Conservation (phyloP, 2,888 invertebrate species). For the Thera britannica region DNA sequence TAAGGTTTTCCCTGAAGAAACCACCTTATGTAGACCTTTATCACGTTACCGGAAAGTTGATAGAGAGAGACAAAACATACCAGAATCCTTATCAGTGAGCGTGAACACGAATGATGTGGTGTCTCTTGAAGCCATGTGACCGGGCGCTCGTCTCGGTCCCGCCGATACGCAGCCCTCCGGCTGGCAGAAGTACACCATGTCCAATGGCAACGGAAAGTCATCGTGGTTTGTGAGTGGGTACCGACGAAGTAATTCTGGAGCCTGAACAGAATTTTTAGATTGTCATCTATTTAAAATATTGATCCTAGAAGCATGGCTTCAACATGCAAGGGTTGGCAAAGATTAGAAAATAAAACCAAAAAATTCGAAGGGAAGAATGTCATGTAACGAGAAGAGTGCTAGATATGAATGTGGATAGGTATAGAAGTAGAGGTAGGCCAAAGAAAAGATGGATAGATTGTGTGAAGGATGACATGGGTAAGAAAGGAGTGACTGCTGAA, state of each 20-base stretch:
- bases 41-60: too few species aligned
- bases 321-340: too few species aligned
- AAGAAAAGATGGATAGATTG: too few species aligned
- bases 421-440: too few species aligned
- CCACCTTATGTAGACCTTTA: background rate
- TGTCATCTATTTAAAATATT: background rate
- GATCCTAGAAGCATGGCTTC: background rate
- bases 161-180: conserved; percentile 98
- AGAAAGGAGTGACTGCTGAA: too few species aligned
- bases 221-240: conserved; percentile 98
- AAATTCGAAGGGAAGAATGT: too few species aligned
- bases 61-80: conserved; percentile 62
- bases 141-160: conserved; percentile 90
- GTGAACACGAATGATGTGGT: conserved; percentile 99
- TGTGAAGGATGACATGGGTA: too few species aligned
- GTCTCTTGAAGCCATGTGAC: conserved; percentile 88
- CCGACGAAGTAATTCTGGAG: conserved; percentile 96
- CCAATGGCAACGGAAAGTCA: conserved; percentile 98
- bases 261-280: conserved; percentile 74
- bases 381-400: too few species aligned
- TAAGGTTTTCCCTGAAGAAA: background rate
- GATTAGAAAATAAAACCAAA: too few species aligned
- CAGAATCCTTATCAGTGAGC: conserved; percentile 99
- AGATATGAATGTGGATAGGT: too few species aligned
- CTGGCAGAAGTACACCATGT: conserved; percentile 99